These are phyloP conservation scores for Rhagonycha lutea DNA, from an alignment of 2,888 invertebrate genomes.

Conservation along the genomic window DNA sequence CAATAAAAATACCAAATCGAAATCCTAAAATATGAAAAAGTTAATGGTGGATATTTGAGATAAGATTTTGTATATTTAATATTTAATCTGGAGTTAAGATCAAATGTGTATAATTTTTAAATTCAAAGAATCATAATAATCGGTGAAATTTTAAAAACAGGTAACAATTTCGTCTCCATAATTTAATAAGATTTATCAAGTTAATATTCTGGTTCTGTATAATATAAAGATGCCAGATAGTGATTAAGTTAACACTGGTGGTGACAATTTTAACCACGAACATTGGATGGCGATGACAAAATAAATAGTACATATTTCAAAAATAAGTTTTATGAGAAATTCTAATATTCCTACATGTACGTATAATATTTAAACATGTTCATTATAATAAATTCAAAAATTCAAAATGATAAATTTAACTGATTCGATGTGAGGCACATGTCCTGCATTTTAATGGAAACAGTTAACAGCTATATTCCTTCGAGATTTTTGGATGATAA, in stretches of 20 bases:
- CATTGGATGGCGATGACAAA: conserved; percentile 12
- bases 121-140: conserved; percentile 26
- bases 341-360: conserved; percentile 9
- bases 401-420: neutral
- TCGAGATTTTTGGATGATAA: neutral
- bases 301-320: conserved; percentile 15
- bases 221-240: neutral
- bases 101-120: neutral
- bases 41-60: neutral
- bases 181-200: conserved; percentile 18
- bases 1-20: neutral
- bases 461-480: neutral
- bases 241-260: conserved; percentile 7
- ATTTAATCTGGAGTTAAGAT: neutral
- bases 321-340: conserved; percentile 12
- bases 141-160: conserved; percentile 12
- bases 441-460: neutral
- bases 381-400: neutral
- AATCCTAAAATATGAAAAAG: neutral
- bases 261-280: conserved; percentile 14
- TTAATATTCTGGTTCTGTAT: conserved; percentile 5
- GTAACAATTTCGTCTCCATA: conserved; percentile 14
- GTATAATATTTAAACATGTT: neutral
- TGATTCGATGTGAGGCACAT: neutral
- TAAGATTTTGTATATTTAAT: no score